Percentiles rank a stretch among this genome's conserved stretches.
phyloP scores from a whole-genome alignment of 1,140 invertebrate genomes.

The Brachionus paranguensis region DNA sequence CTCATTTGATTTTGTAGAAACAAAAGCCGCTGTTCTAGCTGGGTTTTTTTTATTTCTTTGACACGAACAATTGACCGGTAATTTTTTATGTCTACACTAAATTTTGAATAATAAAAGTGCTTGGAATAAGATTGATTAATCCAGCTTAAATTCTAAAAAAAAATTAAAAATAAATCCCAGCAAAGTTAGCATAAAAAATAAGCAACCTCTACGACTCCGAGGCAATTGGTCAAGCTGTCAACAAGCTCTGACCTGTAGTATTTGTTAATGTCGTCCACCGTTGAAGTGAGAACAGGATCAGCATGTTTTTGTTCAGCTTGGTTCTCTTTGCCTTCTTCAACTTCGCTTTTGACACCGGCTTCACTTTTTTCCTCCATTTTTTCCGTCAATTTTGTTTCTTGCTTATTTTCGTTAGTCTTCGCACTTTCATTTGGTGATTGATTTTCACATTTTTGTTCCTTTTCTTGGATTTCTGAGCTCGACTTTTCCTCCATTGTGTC shows the following conservation, averaged over 20 bases:
- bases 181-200: background rate
- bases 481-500: background rate
- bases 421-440: background rate
- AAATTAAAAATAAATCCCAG: background rate
- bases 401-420: background rate
- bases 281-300: slow-evolving; percentile 4
- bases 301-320: background rate
- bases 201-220: background rate
- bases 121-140: slow-evolving; percentile 26
- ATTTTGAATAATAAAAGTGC: slow-evolving; percentile 4
- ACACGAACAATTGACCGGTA: slow-evolving; percentile 24
- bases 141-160: slow-evolving; percentile 19
- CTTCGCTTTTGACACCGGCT: background rate
- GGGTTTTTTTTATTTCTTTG: slow-evolving; percentile 36
- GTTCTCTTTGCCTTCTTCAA: slow-evolving; percentile 6
- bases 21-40: slow-evolving; percentile 6
- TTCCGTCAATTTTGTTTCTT: background rate
- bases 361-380: background rate
- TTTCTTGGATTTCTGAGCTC: background rate
- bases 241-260: background rate
- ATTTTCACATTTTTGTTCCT: background rate
- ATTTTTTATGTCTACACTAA: slow-evolving; percentile 9
- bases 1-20: slow-evolving; percentile 34
- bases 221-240: background rate
- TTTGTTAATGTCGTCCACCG: slow-evolving; percentile 28